Evolutionary conservation across 2,113 vertebrate species (phyloP), one percentile per base, ranked within the genome.

Genomic region (Alaudala cheleensis): DNA sequence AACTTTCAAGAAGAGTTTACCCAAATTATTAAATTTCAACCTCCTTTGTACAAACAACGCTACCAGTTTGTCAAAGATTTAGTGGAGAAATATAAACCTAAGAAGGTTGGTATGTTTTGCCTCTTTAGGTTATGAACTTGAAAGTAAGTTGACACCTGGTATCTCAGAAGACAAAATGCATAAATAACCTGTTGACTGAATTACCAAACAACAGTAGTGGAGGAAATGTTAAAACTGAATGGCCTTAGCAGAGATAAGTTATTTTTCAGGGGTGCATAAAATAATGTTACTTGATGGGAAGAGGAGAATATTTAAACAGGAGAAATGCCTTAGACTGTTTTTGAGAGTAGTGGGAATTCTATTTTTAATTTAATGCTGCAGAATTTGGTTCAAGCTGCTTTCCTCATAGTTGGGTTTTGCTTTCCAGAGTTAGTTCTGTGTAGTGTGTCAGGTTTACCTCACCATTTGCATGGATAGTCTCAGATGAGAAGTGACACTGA

Each of bases 41-140:
- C 99, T 37, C 97, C 99, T 14, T 91, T 99, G 42, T 98, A 98
- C 82, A 94, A 85, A 49, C 99, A 99, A 80, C 98, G 99, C 67
- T 97, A 99, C 70, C 94, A 98, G 54, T 99, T 99, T 25, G 95
- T 99, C 71, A 96, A 98, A 76, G 98, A 99, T 61, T 98, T 99
- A 92, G 98, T 99, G 79, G 93, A 86, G 70, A 96, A 87, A 39
- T 97, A 98, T 84, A 97, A 98, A 88, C 98, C 98, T 9, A 98
- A 97, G 94, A 99, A 99, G 98, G 99, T 99, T 92, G 47, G 97
- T 98, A 86, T 93, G 25, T 39, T 92, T 88, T 88, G 16, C 69
- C 16, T 91, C 83, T 93, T 44, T 49, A 84, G 2, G 1, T 71
- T 79, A 31, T 21, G 31, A 23, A 53, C 61, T 31, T n/a, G 44